Percentiles rank a stretch among this genome's conserved stretches.
Evolutionary conservation across 2,797 vertebrate genomes (phyloP).

Genomic region (Pterois miles): DNA sequence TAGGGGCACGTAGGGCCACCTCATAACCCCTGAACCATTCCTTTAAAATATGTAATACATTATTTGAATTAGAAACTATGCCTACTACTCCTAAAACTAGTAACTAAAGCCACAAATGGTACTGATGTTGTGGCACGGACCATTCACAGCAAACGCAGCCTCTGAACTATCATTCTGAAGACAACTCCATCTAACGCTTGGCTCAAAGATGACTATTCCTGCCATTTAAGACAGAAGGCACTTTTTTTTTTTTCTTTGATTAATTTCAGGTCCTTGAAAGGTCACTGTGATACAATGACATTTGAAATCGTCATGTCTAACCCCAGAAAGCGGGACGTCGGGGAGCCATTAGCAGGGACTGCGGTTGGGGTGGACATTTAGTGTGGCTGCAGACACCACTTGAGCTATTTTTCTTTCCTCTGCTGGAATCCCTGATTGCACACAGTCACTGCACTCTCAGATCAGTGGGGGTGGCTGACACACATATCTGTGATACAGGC

Average conservation of each 20-base stretch:
- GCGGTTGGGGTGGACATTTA: conserved; percentile 33
- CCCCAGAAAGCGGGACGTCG: conserved; percentile 43
- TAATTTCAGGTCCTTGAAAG: conserved; percentile 78
- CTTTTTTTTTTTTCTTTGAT: conserved; percentile 69
- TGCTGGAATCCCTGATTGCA: conserved; percentile 51
- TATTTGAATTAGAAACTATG: neutral
- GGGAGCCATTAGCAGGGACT: conserved; percentile 61
- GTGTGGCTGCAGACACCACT: conserved; percentile 40
- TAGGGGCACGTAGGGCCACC: no score
- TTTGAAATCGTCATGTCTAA: conserved; percentile 75
- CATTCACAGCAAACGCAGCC: conserved; percentile 1
- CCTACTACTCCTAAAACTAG: neutral
- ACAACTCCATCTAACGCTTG: conserved; percentile 36
- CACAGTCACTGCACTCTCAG: conserved; percentile 26
- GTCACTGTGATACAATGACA: conserved; percentile 75
- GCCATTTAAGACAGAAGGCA: conserved; percentile 68
- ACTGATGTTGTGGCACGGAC: neutral
- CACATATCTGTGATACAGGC: conserved; percentile 42
- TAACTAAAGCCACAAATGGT: neutral
- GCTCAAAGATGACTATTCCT: conserved; percentile 69
- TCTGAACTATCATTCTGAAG: conserved; percentile 24
- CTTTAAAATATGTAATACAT: neutral
- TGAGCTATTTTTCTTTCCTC: conserved; percentile 43
- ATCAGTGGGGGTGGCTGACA: conserved; percentile 48
- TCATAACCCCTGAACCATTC: no score